phyloP scores from a whole-genome alignment of 2,888 invertebrate genomes.

The Rhaphigaster nebulosa region DNA sequence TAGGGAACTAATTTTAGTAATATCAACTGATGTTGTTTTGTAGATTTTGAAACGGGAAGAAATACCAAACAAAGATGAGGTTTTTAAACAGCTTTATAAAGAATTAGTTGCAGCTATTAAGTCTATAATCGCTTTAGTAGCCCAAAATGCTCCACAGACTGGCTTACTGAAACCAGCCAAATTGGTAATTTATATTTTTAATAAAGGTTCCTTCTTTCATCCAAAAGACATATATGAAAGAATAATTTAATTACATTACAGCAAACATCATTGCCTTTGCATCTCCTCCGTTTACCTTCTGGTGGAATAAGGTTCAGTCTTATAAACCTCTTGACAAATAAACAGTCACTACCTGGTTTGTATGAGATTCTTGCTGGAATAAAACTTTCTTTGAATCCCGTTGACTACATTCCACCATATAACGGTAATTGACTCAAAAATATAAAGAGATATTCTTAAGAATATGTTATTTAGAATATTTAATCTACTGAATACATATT shows the following conservation, averaged over 20 bases:
- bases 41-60: conserved; percentile 75
- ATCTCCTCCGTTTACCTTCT: conserved; percentile 60
- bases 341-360: conserved; percentile 73
- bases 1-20: neutral
- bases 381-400: conserved; percentile 72
- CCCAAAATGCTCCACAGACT: conserved; percentile 68
- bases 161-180: conserved; percentile 68
- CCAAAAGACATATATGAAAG: neutral
- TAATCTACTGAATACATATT: too few species aligned
- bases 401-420: conserved; percentile 77
- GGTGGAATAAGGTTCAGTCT: conserved; percentile 71
- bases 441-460: neutral
- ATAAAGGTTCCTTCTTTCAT: neutral
- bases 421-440: conserved; percentile 69
- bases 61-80: conserved; percentile 75
- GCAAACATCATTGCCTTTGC: conserved; percentile 56
- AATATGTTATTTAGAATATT: neutral
- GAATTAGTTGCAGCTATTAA: conserved; percentile 74
- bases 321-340: conserved; percentile 73
- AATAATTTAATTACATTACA: conserved; percentile 50
- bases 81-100: conserved; percentile 75
- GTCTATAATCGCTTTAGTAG: conserved; percentile 71
- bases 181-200: conserved; percentile 66
- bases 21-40: conserved; percentile 56
- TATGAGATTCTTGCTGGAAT: conserved; percentile 73